These are phyloP conservation scores for Grammomys surdaster DNA, from an alignment of 2,113 vertebrate genomes.

Conservation along the genomic window DNA sequence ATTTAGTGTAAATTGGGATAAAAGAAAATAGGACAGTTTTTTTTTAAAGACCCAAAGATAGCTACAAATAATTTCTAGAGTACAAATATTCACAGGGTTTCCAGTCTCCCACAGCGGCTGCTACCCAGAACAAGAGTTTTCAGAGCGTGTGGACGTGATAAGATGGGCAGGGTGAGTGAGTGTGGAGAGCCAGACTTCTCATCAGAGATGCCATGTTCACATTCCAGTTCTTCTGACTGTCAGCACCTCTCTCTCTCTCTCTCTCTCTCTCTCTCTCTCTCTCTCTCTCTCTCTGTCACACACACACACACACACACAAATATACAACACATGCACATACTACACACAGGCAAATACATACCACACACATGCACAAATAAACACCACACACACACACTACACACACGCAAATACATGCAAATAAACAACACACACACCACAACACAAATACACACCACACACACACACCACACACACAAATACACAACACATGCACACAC, in stretches of 20 bases:
- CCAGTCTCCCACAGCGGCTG: background rate
- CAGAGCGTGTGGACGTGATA: background rate
- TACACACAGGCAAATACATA: background rate
- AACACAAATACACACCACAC: background rate
- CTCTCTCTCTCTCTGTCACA: background rate
- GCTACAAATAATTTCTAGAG: slow-evolving; percentile 38
- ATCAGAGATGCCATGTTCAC: too few relatives aligned
- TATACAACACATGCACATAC: background rate
- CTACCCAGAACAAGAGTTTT: background rate
- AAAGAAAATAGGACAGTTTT: background rate
- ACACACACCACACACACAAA: background rate
- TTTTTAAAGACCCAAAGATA: background rate
- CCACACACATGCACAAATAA: background rate
- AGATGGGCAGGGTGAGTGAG: background rate
- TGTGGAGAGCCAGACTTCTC: background rate
- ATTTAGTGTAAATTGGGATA: background rate
- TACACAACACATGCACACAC: background rate
- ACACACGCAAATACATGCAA: background rate
- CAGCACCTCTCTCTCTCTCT: background rate
- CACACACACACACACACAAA: background rate
- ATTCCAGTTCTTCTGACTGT: background rate
- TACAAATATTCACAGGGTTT: background rate
- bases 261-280: too few relatives aligned
- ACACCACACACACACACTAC: background rate
- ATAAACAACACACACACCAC: too few relatives aligned